Evolutionary conservation across 2,113 vertebrate genomes (phyloP), one percentile per base, ranked within the genome.

Genomic region (Hemibagrus wyckioides): DNA sequence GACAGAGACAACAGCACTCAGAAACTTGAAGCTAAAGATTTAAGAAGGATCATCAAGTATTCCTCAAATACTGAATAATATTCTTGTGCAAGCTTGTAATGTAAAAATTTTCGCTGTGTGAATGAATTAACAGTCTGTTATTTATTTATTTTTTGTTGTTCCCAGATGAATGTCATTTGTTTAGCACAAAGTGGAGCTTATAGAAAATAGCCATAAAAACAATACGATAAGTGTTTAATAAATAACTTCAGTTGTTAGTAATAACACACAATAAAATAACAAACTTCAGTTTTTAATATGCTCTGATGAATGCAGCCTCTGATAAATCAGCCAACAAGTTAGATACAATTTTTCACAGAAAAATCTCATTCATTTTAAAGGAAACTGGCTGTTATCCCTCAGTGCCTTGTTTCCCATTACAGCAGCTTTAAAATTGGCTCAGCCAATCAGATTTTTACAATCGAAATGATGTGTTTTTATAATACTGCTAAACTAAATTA

Each of bases 1-100:
- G 13, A 65, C 48, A 50, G 75, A 90, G 69, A 88, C 48, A 56
- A 50, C 17, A 50, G 28, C 56, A 57, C 76, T 15, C 54, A 33
- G 4, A 50, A 50, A 25, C 30, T 6, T 33, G n/a, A n/a, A 71
- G 21, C 33, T 39, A 1, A 39, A 73, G 36, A 48, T 48, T 76
- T 39, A 9, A 13, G 30, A 19, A n/a, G 13, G 41, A n/a, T 17
- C n/a, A n/a, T 15, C 25, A n/a, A 15, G 5, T 39, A 44, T 75
- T 21, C 19, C 67, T 71, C 33, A 39, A 21, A 19, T 36, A 73
- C 69, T 41, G 17, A 39, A 39, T 19, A 71, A 39, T 23, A 71
- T 39, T 17, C 67, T 73, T 30, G n/a, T 10, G 10, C 59, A 69
- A 69, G 65, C 30, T 71, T 39, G 33, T 21, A 71, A 2, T 39